These are phyloP conservation scores for Enteromius mattozi DNA, from an alignment of 2,797 vertebrate species.

Conservation along the genomic window DNA sequence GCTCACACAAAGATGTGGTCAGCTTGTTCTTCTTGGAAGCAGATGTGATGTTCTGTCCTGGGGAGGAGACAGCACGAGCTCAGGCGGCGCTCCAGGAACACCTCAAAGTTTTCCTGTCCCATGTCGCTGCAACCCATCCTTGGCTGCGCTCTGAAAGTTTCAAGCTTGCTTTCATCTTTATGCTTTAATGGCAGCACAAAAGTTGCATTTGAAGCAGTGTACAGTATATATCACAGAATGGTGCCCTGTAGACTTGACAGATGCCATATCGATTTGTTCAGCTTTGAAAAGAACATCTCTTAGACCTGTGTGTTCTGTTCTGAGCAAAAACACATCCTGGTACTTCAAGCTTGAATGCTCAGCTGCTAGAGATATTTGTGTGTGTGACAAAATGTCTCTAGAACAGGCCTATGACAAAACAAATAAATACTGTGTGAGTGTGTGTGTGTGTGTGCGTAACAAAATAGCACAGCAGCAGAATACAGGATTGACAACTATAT, in stretches of 20 bases:
- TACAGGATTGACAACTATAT: no score
- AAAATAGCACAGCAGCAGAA: no score
- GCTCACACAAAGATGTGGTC: constrained; percentile 8
- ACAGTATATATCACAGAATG: not conserved
- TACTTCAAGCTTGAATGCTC: not conserved
- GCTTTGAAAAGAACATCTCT: not conserved
- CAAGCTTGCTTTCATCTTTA: not conserved
- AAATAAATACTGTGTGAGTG: no score
- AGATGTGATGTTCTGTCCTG: constrained; percentile 32
- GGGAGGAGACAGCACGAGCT: constrained; percentile 8
- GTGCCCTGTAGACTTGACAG: not conserved
- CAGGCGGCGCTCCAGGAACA: constrained; percentile 14
- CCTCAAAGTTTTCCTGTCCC: not conserved
- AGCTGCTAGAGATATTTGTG: not conserved
- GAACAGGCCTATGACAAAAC: no score
- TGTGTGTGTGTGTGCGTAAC: no score
- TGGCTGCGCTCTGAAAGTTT: not conserved
- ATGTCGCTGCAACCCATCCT: not conserved
- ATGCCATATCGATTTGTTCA: not conserved
- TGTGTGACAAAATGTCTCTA: no score
- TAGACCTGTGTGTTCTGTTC: not conserved
- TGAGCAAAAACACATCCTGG: not conserved
- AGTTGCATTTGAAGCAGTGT: not conserved
- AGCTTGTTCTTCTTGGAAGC: constrained; percentile 47
- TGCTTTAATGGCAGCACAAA: not conserved